Evolutionary conservation across 2,888 invertebrate genomes (phyloP), one percentile per base, ranked within the genome.

Genomic region (Chesias legatella): DNA sequence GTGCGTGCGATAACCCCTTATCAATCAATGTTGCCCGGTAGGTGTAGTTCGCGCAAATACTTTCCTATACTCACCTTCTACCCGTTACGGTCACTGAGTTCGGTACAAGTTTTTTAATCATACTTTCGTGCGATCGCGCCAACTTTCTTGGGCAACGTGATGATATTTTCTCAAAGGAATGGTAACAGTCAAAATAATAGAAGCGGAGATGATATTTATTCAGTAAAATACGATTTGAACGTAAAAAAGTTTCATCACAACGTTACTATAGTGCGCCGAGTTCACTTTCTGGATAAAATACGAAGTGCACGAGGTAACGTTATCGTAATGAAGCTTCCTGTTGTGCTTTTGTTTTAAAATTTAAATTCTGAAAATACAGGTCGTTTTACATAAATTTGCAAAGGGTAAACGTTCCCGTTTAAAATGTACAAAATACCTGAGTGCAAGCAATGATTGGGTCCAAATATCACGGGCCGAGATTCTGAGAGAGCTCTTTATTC

Each of bases 71-170:
- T 52, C 50, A 50, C 57, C 53, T 51, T 43, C 42, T 52, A 55
- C 43, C 56, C 48, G 51, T 53, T 64, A 60, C 64, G 66, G 66
- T 64, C 67, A 63, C 57, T 56, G 60, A 63, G 59, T 67, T 59
- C 43, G 55, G 47, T 63, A 63, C 60, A 69, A 69, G 69, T 69
- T 69, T 69, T 69, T 69, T 67, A 69, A 69, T 69, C 68, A 69
- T 68, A 69, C 68, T 67, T 69, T 63, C 53, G 64, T 60, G 63
- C 56, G 67, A 62, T 61, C 58, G 53, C 47, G 43, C 59, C 43
- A 67, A 69, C 63, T 69, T 67, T 56, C 56, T 50, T 49, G 42
- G 56, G 60, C 60, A 55, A 49, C 52, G 43, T 48, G 60, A 53
- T 58, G 56, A 56, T 60, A 64, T 65, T 60, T 53, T 48, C 58